Base-by-base conservation (phyloP, 2,888 invertebrate species). In the Dioctria rufipes region DNA sequence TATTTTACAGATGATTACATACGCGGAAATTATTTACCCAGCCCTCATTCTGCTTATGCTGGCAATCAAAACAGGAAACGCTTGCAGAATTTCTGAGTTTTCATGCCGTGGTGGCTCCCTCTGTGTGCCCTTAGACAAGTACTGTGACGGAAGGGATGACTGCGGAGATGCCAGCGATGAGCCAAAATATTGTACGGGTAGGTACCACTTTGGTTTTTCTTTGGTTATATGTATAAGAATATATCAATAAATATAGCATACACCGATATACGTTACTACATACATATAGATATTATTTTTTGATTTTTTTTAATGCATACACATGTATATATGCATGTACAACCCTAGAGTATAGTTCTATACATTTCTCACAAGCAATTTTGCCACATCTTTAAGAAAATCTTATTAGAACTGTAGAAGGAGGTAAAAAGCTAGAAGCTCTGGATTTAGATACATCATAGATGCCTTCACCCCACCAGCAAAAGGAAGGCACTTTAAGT, bases 131-230 rank as follows among this genome's bases (percentile, higher is more conserved):
- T 91, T 95, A 83, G 96, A 96, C 90, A 93, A 93, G 85, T 96
- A 94, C 89, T 96, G 96, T 90, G 95, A 96, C 89, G 95, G 95
- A 81, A 90, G 90, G 85, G 92, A 94, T 89, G 95, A 96, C 89
- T 96, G 96, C 89, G 94, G 94, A 43, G 96, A 96, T 90, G 92
- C 92, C 84, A 95, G 95, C 86, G 96, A 96, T 89, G 96, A 96
- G 90, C 96, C 96, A 77, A 90, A 92, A 83, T 92, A 92, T 87
- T 95, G 95, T 88, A 93, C 94, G 85, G 93, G 93, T 93, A 87
- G 90, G 90, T 86, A 83, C 42, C 61, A 54, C 9, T n/a, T 54
- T 58, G 58, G 11, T 60, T 25, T 25, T 13, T 8, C 11, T 66
- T 66, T 11, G n/a, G n/a, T 42, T 66, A 66, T n/a, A 43, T 66